Evolutionary conservation across 2,113 vertebrate genomes (phyloP).

Genomic region (Xenopus laevis): DNA sequence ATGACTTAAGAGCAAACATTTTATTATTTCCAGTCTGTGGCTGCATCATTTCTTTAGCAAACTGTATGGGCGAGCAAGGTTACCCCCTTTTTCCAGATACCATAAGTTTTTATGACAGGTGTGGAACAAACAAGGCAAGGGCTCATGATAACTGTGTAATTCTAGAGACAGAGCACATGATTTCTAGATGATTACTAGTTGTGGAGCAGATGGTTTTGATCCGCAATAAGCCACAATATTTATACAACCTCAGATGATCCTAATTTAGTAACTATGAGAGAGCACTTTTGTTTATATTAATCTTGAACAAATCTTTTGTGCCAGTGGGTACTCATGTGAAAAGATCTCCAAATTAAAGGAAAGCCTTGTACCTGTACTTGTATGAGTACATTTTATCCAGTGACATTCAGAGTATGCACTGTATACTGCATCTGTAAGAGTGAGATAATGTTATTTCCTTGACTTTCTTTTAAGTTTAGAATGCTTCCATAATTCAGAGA

Average conservation of each 20-base stretch:
- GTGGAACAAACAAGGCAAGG: constrained; percentile 61
- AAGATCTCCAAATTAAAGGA: neutral
- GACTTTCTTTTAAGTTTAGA: neutral
- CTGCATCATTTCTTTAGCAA: neutral
- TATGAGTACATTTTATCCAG: neutral
- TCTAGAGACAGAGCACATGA: constrained; percentile 62
- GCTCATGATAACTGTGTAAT: constrained; percentile 62
- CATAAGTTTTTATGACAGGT: constrained; percentile 61
- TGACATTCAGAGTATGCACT: neutral
- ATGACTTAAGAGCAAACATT: too few relatives aligned
- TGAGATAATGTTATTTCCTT: neutral
- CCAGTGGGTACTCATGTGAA: constrained; percentile 5
- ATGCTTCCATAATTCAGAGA: too few relatives aligned
- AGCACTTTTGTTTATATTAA: neutral
- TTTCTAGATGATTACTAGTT: constrained; percentile 50
- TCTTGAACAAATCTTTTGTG: neutral
- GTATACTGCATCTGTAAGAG: neutral
- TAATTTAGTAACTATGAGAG: neutral
- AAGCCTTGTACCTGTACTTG: neutral
- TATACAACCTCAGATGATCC: constrained; percentile 22
- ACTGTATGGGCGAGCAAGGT: neutral
- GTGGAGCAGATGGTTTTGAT: constrained; percentile 59
- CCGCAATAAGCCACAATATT: fast-evolving
- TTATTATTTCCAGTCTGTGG: neutral
- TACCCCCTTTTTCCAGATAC: constrained; percentile 1